These are phyloP conservation scores for Clivina fossor DNA, from an alignment of 2,888 invertebrate species.

Conservation along the genomic window DNA sequence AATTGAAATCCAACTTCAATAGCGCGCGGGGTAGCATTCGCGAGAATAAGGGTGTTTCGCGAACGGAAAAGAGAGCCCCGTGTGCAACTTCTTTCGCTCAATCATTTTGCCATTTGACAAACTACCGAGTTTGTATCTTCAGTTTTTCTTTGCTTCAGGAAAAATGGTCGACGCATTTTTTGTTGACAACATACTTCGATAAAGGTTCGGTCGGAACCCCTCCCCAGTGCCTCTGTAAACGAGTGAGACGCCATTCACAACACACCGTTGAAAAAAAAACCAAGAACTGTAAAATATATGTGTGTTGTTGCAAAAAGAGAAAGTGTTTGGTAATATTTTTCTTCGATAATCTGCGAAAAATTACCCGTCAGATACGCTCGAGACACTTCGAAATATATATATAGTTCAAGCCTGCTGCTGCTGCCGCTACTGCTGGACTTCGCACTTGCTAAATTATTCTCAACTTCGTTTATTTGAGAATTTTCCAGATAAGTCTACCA, in stretches of 20 bases:
- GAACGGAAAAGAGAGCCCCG: too few relatives aligned
- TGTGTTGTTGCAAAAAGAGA: constrained; percentile 19
- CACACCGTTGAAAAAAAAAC: constrained; percentile 10
- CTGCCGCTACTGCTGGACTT: background rate
- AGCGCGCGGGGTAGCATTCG: too few relatives aligned
- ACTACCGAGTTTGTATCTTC: constrained; percentile 31
- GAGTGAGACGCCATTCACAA: background rate
- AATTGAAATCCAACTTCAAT: too few relatives aligned
- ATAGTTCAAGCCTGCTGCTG: background rate
- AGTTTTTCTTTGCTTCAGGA: constrained; percentile 30
- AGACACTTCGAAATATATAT: background rate
- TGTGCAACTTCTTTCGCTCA: constrained; percentile 32
- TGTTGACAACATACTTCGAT: constrained; percentile 27
- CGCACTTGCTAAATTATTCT: too few relatives aligned
- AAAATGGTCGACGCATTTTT: constrained; percentile 25
- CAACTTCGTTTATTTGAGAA: too few relatives aligned
- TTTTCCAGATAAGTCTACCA: too few relatives aligned
- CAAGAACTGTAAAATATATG: constrained; percentile 30
- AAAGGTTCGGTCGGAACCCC: constrained; percentile 14
- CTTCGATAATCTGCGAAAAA: constrained; percentile 24
- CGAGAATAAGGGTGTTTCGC: too few relatives aligned
- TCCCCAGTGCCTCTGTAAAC: too few relatives aligned
- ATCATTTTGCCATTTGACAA: constrained; percentile 33
- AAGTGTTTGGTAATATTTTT: constrained; percentile 28
- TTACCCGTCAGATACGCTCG: constrained; percentile 16